Evolutionary conservation across 1,140 invertebrate genomes (phyloP), one percentile per base, ranked within the genome.

Genomic region (Hetaerina americana): DNA sequence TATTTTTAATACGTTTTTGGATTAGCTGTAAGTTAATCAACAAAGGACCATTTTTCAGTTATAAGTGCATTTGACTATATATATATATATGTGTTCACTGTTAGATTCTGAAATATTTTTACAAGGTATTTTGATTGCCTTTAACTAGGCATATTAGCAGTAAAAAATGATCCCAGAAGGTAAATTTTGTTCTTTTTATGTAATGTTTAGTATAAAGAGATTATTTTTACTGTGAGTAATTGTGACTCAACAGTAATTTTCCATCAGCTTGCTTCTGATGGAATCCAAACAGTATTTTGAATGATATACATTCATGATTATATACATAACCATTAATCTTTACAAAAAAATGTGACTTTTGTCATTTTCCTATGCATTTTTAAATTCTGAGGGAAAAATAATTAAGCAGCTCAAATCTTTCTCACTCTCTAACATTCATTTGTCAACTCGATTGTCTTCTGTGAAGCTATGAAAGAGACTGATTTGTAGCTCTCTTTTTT

Each of bases 31-130:
- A 57, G 40, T 57, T 57, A 57, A 57, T 57, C 40, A 57, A 57
- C 15, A n/a, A 57, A 18, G 40, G 40, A 57, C 40, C 40, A 57
- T n/a, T 57, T n/a, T n/a, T 57, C 15, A 57, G 22, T 57, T 57
- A n/a, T n/a, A 57, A 18, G 40, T 57, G 40, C 40, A n/a, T n/a
- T 57, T 57, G 40, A 57, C 22, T 57, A n/a, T n/a, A n/a, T n/a
- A n/a, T 57, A 18, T 57, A 57, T 57, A 57, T 57, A n/a, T n/a
- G 22, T 57, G 40, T 57, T 57, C 40, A 57, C n/a, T 57, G 40
- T 57, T 57, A 57, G 40, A 57, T 57, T 57, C 40, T 57, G 40
- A 57, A 57, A 57, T 57, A 57, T 57, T 57, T 57, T 57, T 57
- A 57, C 22, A 18, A 57, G 40, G 40, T 57, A 57, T 57, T 40